These are phyloP conservation scores for Tetragonisca angustula DNA, from an alignment of 2,888 invertebrate genomes.

Conservation along the genomic window DNA sequence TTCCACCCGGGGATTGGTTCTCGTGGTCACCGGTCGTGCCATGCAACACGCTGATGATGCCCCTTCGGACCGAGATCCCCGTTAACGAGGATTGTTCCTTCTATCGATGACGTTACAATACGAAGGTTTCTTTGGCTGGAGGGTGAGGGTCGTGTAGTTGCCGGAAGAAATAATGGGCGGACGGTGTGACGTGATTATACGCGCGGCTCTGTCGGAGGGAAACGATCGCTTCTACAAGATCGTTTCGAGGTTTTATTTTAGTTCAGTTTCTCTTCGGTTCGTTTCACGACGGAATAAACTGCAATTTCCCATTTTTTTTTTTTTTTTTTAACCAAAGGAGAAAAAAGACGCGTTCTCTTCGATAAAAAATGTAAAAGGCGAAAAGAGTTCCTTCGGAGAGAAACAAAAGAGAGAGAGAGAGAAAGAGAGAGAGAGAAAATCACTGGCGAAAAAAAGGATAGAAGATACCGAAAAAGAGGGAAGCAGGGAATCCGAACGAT, in stretches of 20 bases:
- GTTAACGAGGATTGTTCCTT: constrained; percentile 73
- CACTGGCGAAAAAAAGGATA: not conserved
- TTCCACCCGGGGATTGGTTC: not conserved
- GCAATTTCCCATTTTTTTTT: not conserved
- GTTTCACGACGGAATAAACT: not conserved
- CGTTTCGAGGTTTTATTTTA: not conserved
- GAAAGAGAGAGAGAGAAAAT: not conserved
- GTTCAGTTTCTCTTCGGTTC: not conserved
- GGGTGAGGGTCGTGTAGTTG: not conserved
- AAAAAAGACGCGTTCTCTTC: not conserved
- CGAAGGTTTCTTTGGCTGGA: constrained; percentile 18
- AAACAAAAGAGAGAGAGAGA: not conserved
- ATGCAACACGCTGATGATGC: constrained; percentile 44
- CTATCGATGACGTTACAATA: constrained; percentile 63
- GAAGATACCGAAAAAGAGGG: not conserved
- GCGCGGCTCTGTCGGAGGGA: too few species aligned
- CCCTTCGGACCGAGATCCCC: constrained; percentile 59
- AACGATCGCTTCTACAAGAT: not conserved
- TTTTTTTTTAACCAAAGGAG: not conserved
- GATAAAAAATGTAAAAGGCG: not conserved
- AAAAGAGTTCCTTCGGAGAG: not conserved
- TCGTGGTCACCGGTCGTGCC: constrained; percentile 65
- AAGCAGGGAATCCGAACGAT: constrained; percentile 2
- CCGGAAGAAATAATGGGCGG: constrained; percentile 14
- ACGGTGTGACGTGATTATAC: constrained; percentile 4